Conservation (phyloP, 2,888 invertebrate genomes). For the Lordiphosa fenestrarum region DNA sequence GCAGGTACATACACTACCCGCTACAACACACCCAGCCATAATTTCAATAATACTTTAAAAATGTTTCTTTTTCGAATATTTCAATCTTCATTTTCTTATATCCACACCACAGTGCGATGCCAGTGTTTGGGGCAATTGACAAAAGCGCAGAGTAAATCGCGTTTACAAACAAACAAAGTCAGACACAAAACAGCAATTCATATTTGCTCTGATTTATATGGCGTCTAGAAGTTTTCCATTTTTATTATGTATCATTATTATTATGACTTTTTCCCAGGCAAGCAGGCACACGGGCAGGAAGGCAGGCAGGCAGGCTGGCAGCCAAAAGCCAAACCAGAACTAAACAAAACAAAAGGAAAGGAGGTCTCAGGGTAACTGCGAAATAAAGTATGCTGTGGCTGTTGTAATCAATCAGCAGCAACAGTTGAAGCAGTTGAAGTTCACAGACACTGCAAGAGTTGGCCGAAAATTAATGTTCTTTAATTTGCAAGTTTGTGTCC, state of each 20-base stretch:
- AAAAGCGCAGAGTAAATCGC: conserved; percentile 48
- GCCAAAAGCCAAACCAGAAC: no score
- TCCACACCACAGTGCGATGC: conserved; percentile 18
- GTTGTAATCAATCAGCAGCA: conserved; percentile 64
- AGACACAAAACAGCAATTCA: conserved; percentile 71
- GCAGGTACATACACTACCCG: no score
- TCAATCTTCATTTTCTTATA: neutral
- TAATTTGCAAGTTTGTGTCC: conserved; percentile 75
- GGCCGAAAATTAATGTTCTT: conserved; percentile 69
- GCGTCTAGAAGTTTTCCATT: conserved; percentile 75
- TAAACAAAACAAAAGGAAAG: conserved; percentile 1
- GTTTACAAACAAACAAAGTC: conserved; percentile 40
- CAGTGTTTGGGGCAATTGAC: conserved; percentile 51
- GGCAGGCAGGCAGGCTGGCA: no score
- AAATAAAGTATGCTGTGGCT: conserved; percentile 21
- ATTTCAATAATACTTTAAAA: no score
- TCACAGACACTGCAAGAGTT: conserved; percentile 12
- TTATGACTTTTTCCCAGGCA: conserved; percentile 68
- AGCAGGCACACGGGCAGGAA: neutral
- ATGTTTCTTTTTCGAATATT: no score
- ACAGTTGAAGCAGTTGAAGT: conserved; percentile 6
- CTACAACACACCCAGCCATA: no score
- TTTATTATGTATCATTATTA: conserved; percentile 74
- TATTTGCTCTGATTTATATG: conserved; percentile 75
- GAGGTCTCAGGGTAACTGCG: conserved; percentile 13